phyloP scores from a whole-genome alignment of 2,888 invertebrate species.

The Drosophila cognata region DNA sequence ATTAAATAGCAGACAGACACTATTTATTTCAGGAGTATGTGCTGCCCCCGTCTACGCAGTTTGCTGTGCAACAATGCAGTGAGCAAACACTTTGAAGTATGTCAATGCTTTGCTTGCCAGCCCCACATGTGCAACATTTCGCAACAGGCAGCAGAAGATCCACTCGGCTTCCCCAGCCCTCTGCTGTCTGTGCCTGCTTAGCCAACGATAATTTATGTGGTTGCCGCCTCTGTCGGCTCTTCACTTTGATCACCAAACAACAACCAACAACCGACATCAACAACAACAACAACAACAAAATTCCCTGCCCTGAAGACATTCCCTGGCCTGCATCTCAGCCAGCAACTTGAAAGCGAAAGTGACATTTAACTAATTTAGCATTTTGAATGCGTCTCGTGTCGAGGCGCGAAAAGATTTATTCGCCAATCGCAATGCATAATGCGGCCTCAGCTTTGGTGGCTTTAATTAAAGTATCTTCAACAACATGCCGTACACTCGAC shows the following conservation, averaged over 20 bases:
- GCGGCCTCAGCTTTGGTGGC: conserved; percentile 26
- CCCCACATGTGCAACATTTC: conserved; percentile 74
- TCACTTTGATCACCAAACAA: conserved; percentile 63
- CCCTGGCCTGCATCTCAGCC: conserved; percentile 25
- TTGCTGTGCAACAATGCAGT: conserved; percentile 41
- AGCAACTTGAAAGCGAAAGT: conserved; percentile 75
- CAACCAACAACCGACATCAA: conserved; percentile 35
- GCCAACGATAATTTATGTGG: conserved; percentile 77
- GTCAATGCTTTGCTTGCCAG: conserved; percentile 70
- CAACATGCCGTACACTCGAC: conserved; percentile 31
- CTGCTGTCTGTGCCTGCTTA: conserved; percentile 74
- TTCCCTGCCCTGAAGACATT: conserved; percentile 23
- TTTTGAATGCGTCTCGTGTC: conserved; percentile 71
- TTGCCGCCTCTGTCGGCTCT: conserved; percentile 57
- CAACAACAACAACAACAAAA: conserved; percentile 30
- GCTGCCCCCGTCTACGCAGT: conserved; percentile 1
- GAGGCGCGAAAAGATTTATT: conserved; percentile 69
- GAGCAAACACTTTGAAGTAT: conserved; percentile 71
- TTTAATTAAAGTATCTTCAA: conserved; percentile 60
- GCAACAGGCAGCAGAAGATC: conserved; percentile 38
- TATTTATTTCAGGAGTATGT: conserved; percentile 11
- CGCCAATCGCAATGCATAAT: conserved; percentile 51
- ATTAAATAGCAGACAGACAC: conserved; percentile 39
- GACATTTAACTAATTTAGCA: conserved; percentile 80
- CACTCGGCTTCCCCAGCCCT: conserved; percentile 4